Evolutionary conservation across 2,888 invertebrate genomes (phyloP), one percentile per base, ranked within the genome.

Genomic region (Scelioninae gen. 1): DNA sequence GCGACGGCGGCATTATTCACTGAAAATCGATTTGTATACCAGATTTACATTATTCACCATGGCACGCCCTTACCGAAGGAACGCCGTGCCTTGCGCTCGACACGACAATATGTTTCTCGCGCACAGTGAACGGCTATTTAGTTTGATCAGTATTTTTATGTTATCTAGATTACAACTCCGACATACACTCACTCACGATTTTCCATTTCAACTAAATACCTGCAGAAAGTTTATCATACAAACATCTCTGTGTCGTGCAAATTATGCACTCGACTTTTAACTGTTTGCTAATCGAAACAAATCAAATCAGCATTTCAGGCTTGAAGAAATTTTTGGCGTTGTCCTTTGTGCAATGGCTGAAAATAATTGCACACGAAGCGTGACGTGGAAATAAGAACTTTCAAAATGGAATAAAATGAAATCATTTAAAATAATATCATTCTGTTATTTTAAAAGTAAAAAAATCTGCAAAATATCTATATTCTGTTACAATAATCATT

Each of bases 121-220:
- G 55, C n/a, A 74, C 34, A 49, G 76, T 60, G 74, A 82, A 71
- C 58, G 72, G 66, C 63, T 77, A 82, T 82, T 82, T 58, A 75
- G 75, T 81, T 81, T 81, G 65, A 75, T 80, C 74, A 23, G 32
- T 45, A 60, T 76, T 58, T 80, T 71, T 81, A 72, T 72, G 45
- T 43, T 63, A 80, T 81, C 81, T 58, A 68, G 74, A 71, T 74
- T 63, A 38, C 58, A 40, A 53, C 29, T 69, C 3, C 49, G 40
- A 72, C 51, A 66, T 77, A 81, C 76, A 32, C 72, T 82, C 71
- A 74, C 72, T 82, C 77, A 72, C 77, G 82, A 77, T 77, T 77
- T 82, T 60, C 68, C 69, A 68, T 75, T 71, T 76, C 56, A 69
- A 66, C 58, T 58, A 56, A 69, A 62, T 49, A 65, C 29, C 56